These are phyloP conservation scores for Euplexia lucipara DNA, from an alignment of 2,888 invertebrate species.

Conservation along the genomic window DNA sequence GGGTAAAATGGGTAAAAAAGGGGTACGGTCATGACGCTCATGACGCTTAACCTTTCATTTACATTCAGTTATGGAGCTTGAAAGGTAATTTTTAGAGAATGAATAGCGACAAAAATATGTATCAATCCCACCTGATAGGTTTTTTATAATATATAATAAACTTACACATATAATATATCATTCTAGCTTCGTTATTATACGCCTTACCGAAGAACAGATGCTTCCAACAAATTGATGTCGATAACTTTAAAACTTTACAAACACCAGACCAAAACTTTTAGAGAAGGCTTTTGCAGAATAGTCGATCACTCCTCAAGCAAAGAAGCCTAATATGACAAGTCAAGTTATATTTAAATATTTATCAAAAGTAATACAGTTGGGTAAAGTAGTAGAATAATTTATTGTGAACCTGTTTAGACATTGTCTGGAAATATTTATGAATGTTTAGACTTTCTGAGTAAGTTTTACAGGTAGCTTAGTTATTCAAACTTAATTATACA, in stretches of 20 bases:
- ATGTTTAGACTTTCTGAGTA: too few species aligned
- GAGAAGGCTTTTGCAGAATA: conserved; percentile 33
- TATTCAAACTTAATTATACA: too few species aligned
- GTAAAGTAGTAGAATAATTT: conserved; percentile 20
- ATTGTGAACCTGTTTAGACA: background rate
- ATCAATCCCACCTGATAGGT: too few species aligned
- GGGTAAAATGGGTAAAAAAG: conserved; percentile 16
- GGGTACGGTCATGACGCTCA: conserved; percentile 24
- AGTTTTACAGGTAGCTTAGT: too few species aligned
- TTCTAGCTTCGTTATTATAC: background rate
- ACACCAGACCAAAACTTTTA: conserved; percentile 34
- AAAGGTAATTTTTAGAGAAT: conserved; percentile 5
- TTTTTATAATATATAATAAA: too few species aligned
- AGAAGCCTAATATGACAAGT: conserved; percentile 36
- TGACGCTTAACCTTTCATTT: conserved; percentile 35
- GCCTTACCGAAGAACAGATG: conserved; percentile 36
- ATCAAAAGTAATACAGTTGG: conserved; percentile 29
- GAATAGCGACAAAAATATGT: too few species aligned
- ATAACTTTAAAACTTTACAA: conserved; percentile 51
- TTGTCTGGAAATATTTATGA: background rate
- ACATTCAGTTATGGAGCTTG: conserved; percentile 5
- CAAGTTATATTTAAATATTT: conserved; percentile 51
- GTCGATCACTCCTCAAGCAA: conserved; percentile 40
- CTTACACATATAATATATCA: background rate
- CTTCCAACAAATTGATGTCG: conserved; percentile 56